Evolutionary conservation across 1,140 invertebrate genomes (phyloP).

Genomic region (Bicyclus anynana): DNA sequence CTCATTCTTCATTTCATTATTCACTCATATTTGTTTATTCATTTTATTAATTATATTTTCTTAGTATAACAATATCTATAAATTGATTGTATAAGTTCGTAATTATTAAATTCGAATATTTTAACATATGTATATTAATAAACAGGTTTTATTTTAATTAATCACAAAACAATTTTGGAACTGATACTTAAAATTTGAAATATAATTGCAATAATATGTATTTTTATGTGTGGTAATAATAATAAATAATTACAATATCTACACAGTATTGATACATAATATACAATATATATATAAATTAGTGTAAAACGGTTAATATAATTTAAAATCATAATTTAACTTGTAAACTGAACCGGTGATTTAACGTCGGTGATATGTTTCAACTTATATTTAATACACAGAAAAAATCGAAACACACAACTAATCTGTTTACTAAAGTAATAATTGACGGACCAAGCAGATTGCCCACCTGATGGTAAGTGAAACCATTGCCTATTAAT

Average conservation of each 20-base stretch:
- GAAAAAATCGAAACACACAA: neutral
- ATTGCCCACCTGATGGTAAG: too few species aligned
- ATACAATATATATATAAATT: constrained; percentile 31
- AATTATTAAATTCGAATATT: constrained; percentile 78
- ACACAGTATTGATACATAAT: constrained; percentile 43
- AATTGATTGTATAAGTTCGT: constrained; percentile 77
- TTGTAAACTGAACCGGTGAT: constrained; percentile 14
- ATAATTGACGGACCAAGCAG: too few species aligned
- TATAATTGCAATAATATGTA: constrained; percentile 49
- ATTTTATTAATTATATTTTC: constrained; percentile 77
- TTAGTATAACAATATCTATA: constrained; percentile 77
- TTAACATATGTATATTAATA: constrained; percentile 78
- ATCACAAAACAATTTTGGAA: constrained; percentile 64
- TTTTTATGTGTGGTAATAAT: constrained; percentile 49
- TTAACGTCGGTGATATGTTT: constrained; percentile 34
- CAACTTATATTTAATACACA: constrained; percentile 18
- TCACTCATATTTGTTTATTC: constrained; percentile 74
- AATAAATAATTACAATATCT: constrained; percentile 64
- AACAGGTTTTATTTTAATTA: constrained; percentile 74
- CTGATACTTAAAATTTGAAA: constrained; percentile 57
- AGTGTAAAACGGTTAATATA: constrained; percentile 19
- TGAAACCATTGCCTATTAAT: too few species aligned
- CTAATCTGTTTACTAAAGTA: too few species aligned
- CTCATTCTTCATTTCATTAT: constrained; percentile 64
- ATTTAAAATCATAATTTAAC: constrained; percentile 24